A percentile compares a stretch with the other conserved stretches of the same genome.
These are phyloP conservation scores for Thamnophis sirtalis DNA, from an alignment of 2,113 vertebrate genomes.

Conservation along the genomic window DNA sequence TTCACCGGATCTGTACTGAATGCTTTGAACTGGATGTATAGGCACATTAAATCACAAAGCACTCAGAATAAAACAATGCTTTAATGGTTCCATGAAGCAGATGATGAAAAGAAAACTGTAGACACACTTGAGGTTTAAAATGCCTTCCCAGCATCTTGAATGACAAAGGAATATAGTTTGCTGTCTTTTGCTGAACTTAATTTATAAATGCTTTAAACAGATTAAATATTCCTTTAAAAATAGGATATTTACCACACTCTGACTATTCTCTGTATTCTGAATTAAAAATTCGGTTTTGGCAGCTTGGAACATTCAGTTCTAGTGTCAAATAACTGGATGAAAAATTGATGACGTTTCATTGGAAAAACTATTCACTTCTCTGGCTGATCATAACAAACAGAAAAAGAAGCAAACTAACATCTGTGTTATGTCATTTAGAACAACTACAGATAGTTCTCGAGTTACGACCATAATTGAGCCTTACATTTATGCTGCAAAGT, in stretches of 20 bases:
- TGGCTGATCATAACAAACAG: neutral
- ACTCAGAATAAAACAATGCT: neutral
- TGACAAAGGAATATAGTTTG: neutral
- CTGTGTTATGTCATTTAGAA: neutral
- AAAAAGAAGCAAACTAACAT: neutral
- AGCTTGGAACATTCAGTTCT: neutral
- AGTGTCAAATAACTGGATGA: neutral
- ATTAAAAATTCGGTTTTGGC: neutral
- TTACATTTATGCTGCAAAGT: too few relatives aligned
- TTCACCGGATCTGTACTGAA: neutral
- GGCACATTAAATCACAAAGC: neutral
- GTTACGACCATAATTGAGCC: too few relatives aligned
- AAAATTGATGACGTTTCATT: neutral
- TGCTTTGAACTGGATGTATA: neutral
- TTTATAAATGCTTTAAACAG: neutral
- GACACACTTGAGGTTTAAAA: neutral
- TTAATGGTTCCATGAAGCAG: neutral
- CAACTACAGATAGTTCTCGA: neutral
- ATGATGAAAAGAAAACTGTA: neutral
- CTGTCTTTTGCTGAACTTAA: neutral
- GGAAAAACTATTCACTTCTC: neutral
- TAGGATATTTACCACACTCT: neutral
- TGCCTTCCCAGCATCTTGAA: neutral
- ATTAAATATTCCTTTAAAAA: neutral
- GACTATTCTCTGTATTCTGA: neutral